Evolutionary conservation across 2,888 invertebrate species (phyloP).

Genomic region (Diarsia dahlii): DNA sequence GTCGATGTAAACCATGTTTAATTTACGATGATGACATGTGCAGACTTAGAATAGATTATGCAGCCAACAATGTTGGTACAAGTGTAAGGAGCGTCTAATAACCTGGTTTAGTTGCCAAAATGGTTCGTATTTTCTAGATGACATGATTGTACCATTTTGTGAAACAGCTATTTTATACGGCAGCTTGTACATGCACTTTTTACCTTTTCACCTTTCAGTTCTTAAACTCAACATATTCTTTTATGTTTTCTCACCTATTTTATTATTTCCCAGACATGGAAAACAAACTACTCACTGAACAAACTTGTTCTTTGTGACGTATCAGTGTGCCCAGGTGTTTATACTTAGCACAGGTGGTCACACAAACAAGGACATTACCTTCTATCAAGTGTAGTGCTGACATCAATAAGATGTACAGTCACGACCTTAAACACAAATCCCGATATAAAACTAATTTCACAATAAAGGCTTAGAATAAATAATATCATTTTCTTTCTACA

Average conservation of each 20-base stretch:
- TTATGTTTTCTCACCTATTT: background rate
- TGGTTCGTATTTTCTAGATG: background rate
- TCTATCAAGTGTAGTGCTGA: constrained; percentile 38
- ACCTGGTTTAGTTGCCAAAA: background rate
- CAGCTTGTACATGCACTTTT: background rate
- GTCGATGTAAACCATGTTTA: background rate
- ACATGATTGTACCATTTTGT: background rate
- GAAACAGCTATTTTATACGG: no score
- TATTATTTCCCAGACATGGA: constrained; percentile 23
- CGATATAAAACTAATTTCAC: background rate
- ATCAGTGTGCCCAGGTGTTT: constrained; percentile 27
- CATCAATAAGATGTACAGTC: constrained; percentile 21
- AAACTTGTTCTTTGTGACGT: constrained; percentile 49
- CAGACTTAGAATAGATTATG: background rate
- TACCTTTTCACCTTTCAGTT: no score
- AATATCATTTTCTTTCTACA: background rate
- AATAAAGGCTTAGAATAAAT: background rate
- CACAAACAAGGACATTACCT: constrained; percentile 37
- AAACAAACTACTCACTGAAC: constrained; percentile 8
- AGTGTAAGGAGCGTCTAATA: background rate
- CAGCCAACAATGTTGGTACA: background rate
- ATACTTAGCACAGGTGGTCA: constrained; percentile 37
- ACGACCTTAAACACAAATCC: background rate
- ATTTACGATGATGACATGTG: background rate
- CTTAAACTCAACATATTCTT: no score